phyloP scores from a whole-genome alignment of 2,113 vertebrate species.

The Struthio camelus region DNA sequence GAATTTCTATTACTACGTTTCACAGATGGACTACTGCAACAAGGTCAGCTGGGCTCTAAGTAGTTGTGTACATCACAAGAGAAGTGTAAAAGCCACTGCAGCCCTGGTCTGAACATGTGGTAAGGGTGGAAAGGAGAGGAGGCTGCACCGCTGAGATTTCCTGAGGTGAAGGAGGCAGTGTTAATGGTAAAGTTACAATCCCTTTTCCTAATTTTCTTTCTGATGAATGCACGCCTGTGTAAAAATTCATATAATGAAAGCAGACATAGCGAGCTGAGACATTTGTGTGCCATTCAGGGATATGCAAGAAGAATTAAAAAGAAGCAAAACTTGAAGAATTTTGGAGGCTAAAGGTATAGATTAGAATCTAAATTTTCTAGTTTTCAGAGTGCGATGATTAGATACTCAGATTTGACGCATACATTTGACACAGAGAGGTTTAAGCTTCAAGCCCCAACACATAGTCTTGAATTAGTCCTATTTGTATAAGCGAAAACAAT shows the following conservation, averaged over 20 bases:
- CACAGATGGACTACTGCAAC: background rate
- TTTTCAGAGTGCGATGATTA: background rate
- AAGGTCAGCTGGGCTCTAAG: background rate
- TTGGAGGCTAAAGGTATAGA: background rate
- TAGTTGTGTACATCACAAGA: background rate
- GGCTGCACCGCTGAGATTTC: background rate
- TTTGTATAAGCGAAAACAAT: background rate
- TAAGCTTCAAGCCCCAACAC: background rate
- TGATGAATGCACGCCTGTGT: background rate
- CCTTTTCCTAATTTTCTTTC: background rate
- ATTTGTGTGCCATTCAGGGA: background rate
- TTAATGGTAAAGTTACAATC: background rate
- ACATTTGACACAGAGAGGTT: background rate
- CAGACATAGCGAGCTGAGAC: background rate
- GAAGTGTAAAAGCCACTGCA: background rate
- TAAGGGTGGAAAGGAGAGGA: background rate
- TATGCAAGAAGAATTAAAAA: background rate
- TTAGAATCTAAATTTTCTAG: background rate
- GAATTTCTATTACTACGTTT: background rate
- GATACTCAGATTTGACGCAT: background rate
- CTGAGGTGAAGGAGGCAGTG: background rate
- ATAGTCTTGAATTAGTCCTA: background rate
- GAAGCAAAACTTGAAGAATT: background rate
- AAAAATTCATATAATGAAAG: background rate
- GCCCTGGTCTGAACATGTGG: fast-evolving